phyloP scores from a whole-genome alignment of 1,140 invertebrate genomes.

The Magallana gigas region DNA sequence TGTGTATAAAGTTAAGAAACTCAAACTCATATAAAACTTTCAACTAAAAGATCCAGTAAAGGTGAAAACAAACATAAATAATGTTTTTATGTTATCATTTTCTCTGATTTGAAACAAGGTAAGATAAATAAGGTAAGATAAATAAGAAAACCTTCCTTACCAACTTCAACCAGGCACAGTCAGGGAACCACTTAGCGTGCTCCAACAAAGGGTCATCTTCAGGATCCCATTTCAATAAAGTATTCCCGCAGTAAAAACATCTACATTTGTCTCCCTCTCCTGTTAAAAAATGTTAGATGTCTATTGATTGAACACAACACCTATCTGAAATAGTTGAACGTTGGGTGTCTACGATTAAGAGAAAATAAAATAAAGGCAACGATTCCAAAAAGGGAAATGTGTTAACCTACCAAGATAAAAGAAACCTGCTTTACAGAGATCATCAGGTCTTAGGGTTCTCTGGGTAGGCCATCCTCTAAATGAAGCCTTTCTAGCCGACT shows the following conservation, averaged over 20 bases:
- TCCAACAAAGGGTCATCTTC: constrained; percentile 67
- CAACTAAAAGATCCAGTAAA: no score
- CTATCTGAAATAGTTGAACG: no score
- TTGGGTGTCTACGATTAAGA: no score
- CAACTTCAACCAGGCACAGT: constrained; percentile 58
- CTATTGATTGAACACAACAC: no score
- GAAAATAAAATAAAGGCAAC: no score
- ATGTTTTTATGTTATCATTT: no score
- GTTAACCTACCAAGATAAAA: constrained; percentile 86
- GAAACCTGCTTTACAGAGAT: constrained; percentile 93
- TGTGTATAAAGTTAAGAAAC: no score
- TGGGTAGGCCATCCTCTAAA: constrained; percentile 82
- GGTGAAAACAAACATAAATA: no score
- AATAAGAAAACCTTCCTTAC: not conserved
- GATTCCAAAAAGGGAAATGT: no score
- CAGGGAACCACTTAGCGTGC: constrained; percentile 67
- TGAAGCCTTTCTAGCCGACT: constrained; percentile 85
- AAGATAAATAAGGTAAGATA: no score
- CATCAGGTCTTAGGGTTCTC: constrained; percentile 85
- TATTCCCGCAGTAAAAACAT: constrained; percentile 64
- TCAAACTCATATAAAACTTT: no score
- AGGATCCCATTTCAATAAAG: constrained; percentile 70
- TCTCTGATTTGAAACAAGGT: no score
- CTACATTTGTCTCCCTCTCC: constrained; percentile 39
- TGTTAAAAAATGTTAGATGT: not conserved